A percentile compares a stretch with the other conserved stretches of the same genome.
These are phyloP conservation scores for Umimayanthus kanabou DNA, from an alignment of 92 coral and sea anemone genomes.

Conservation along the genomic window DNA sequence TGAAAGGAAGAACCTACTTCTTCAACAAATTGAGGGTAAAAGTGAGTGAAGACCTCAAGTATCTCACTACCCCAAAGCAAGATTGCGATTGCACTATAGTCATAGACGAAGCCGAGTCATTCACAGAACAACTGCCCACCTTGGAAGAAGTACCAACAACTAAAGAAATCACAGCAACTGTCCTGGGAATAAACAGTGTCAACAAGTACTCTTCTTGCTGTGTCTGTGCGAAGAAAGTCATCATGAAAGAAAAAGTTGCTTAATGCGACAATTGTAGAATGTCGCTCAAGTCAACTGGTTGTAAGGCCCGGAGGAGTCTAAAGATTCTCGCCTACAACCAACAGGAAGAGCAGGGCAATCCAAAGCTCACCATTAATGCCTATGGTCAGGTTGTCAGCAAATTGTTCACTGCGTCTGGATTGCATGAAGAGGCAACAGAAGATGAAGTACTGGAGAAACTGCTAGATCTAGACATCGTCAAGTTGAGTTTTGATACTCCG, in stretches of 20 bases:
- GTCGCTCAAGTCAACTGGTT: neutral
- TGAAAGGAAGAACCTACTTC: neutral
- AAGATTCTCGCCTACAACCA: neutral
- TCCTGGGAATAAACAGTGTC: too few species aligned
- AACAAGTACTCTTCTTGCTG: neutral
- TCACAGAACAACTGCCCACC: neutral
- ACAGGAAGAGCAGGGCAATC: neutral
- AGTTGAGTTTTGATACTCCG: constrained; percentile 38
- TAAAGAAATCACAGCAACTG: neutral
- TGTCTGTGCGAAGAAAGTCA: constrained; percentile 5
- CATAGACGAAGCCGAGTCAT: too few species aligned
- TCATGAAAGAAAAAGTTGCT: neutral
- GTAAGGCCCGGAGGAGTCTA: neutral
- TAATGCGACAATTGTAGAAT: neutral
- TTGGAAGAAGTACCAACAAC: neutral
- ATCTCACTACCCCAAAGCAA: too few species aligned
- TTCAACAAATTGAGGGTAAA: neutral
- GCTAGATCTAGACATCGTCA: constrained; percentile 28
- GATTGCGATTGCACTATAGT: too few species aligned
- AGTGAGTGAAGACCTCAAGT: too few species aligned
- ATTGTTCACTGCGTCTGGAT: constrained; percentile 37
- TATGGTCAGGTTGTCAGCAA: constrained; percentile 34
- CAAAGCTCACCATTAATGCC: neutral
- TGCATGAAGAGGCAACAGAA: constrained; percentile 34
- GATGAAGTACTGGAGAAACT: constrained; percentile 40